These are phyloP conservation scores for Lepidocyrtinus sp. DNA, from an alignment of 2,888 invertebrate genomes.

Conservation along the genomic window DNA sequence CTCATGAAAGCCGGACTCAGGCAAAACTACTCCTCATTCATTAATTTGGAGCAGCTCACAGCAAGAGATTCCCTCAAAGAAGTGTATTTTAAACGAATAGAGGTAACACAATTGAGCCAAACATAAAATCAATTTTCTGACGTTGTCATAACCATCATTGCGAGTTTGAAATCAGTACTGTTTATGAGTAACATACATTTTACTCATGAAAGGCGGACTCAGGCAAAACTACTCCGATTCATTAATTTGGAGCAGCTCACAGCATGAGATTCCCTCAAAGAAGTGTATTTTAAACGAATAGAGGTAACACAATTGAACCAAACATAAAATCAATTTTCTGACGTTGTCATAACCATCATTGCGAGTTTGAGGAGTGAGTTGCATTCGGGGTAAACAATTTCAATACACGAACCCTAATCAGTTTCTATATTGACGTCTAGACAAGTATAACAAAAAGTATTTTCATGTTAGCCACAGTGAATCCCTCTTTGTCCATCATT, in stretches of 20 bases:
- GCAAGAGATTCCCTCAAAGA: conserved; percentile 11
- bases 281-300: background rate
- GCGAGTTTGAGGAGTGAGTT: background rate
- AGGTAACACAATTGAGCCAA: conserved; percentile 7
- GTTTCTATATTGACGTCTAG: too few relatives aligned
- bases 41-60: conserved; percentile 7
- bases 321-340: background rate
- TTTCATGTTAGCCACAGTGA: background rate
- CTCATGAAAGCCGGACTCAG: background rate
- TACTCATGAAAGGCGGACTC: background rate
- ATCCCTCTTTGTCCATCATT: background rate
- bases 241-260: conserved; percentile 1
- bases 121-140: background rate
- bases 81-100: background rate
- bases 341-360: background rate
- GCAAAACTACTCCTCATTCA: background rate
- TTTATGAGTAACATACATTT: too few relatives aligned
- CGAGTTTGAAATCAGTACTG: too few relatives aligned
- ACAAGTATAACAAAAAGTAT: too few relatives aligned
- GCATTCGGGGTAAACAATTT: background rate
- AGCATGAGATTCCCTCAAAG: conserved; percentile 16
- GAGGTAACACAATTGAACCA: background rate
- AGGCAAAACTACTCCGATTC: background rate
- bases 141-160: background rate
- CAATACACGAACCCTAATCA: too few relatives aligned